Percentiles rank a stretch among this genome's conserved stretches.
Evolutionary conservation across 30 jellyfish, hydroid and myxozoan genomes (phyloP).

Genomic region (Turritopsis rubra): DNA sequence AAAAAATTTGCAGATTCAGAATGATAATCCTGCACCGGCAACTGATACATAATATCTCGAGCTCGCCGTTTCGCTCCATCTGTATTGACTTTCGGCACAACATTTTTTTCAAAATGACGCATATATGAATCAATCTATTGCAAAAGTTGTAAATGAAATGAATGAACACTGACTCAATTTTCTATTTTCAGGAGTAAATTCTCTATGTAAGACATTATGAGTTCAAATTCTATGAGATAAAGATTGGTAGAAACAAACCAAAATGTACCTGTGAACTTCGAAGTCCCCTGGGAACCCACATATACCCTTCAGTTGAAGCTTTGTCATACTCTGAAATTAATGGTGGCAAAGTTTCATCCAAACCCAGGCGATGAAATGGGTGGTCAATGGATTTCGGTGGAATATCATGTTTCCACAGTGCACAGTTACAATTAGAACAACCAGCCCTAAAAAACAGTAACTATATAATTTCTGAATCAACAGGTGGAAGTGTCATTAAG

Average conservation of each 20-base stretch:
- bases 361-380: slow-evolving; percentile 70
- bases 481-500: too few relatives aligned
- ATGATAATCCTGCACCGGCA: slow-evolving; percentile 87
- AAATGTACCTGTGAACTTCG: slow-evolving; percentile 70
- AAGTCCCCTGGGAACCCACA: slow-evolving; percentile 95
- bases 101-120: slow-evolving; percentile 63
- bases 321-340: slow-evolving; percentile 79
- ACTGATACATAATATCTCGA: slow-evolving; percentile 71
- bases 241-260: neutral
- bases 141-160: neutral
- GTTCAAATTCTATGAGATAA: neutral
- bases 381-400: slow-evolving; percentile 69
- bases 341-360: slow-evolving; percentile 89
- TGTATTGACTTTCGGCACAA: slow-evolving; percentile 52
- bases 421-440: slow-evolving; percentile 95
- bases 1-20: slow-evolving; percentile 69
- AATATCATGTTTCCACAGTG: slow-evolving; percentile 88
- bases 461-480: neutral
- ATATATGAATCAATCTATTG: slow-evolving; percentile 67
- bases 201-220: too few relatives aligned
- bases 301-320: slow-evolving; percentile 75
- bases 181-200: too few relatives aligned
- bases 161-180: too few relatives aligned
- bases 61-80: slow-evolving; percentile 84
- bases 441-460: slow-evolving; percentile 64